Base-by-base conservation (phyloP, 1,140 invertebrate species). In the Belonocnema kinseyi region DNA sequence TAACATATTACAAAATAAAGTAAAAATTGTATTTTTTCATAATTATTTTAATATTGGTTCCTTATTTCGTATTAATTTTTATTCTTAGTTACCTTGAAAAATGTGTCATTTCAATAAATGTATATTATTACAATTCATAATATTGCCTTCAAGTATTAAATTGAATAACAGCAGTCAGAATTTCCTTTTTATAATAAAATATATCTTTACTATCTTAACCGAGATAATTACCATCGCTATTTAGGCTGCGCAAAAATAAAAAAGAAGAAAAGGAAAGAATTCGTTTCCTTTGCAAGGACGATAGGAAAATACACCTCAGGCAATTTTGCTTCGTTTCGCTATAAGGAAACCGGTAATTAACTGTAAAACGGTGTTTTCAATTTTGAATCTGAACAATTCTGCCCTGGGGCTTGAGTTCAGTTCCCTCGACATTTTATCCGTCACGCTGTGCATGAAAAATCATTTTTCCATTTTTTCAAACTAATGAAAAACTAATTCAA, bases 341-440 rank as follows among this genome's bases (percentile, higher is more conserved):
- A n/a, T 26, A 66, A 66, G 61, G 61, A 72, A 76, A 72, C 50
- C 50, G 52, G 71, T 76, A 50, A 61, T 52, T 72, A 56, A 72
- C 21, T 71, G 71, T 73, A 72, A 77, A 77, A 73, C 46, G 78
- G 66, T 52, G 61, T 79, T 76, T 79, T 79, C 74, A 70, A 79
- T 78, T 78, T 78, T 72, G 73, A 51, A 75, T 46, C 73, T 56
- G 66, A 72, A 16, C 66, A 78, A 70, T 73, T 56, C 17, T 54
- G 26, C 72, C 76, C 19, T 72, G 21, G 52, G 40, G 51, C 77
- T 54, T 17, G 10, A 54, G 19, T 54, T n/a, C 10, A 14, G 16
- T 54, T 54, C 53, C 17, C n/a, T 17, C n/a, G 53, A 54, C n/a
- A 54, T 54, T n/a, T 17, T 54, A 17, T 0, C n/a, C 53, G 10